Evolutionary conservation across 2,888 invertebrate species (phyloP).

Genomic region (Phrixothrix hirtus): DNA sequence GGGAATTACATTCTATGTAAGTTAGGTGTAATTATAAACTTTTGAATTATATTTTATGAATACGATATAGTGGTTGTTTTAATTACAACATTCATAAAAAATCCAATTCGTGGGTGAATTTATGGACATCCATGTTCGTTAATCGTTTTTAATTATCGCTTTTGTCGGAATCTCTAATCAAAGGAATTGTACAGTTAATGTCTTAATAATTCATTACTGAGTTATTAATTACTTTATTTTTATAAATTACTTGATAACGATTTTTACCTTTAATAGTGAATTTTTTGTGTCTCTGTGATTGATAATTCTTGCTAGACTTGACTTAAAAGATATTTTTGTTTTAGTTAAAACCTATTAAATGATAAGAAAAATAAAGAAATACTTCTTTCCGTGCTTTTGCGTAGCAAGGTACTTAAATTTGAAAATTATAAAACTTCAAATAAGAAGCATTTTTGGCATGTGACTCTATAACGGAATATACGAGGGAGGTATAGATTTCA

Average conservation of each 20-base stretch:
- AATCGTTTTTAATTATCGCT: constrained; percentile 27
- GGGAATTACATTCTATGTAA: too few relatives aligned
- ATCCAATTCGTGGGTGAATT: constrained; percentile 25
- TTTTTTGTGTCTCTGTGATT: too few relatives aligned
- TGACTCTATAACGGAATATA: too few relatives aligned
- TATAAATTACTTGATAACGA: constrained; percentile 30
- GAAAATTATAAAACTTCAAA: too few relatives aligned
- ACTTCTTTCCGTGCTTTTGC: too few relatives aligned
- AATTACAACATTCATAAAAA: constrained; percentile 28
- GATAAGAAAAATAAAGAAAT: too few relatives aligned
- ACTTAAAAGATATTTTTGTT: too few relatives aligned
- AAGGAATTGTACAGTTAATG: constrained; percentile 35
- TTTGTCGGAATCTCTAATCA: constrained; percentile 31
- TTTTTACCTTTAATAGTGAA: constrained; percentile 28
- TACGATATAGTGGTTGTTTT: constrained; percentile 22
- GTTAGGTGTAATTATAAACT: background rate
- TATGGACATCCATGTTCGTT: constrained; percentile 27
- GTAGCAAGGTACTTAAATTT: too few relatives aligned
- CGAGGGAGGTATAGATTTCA: too few relatives aligned
- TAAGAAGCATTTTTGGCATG: too few relatives aligned
- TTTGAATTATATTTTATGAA: background rate
- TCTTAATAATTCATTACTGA: constrained; percentile 35
- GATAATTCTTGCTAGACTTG: too few relatives aligned
- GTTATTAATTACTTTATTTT: constrained; percentile 33
- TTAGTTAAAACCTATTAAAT: too few relatives aligned